Base-by-base conservation (phyloP, 2,888 invertebrate species). In the Liopterus haemorrhoidalis region DNA sequence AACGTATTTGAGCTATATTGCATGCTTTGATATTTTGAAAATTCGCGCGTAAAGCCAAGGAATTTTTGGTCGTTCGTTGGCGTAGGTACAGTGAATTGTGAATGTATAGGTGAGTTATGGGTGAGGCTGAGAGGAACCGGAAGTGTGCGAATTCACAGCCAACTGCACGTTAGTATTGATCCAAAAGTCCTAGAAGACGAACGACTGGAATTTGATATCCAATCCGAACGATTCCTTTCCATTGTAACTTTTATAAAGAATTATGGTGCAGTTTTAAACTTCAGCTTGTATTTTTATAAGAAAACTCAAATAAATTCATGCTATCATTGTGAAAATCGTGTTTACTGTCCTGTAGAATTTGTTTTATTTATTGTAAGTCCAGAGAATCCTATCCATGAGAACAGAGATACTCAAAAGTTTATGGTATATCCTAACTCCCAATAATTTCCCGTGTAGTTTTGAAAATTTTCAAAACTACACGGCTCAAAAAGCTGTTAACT, bases 201-300 rank as follows among this genome's bases (percentile, higher is more conserved):
- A 55, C 52, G 51, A 40, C 38, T 48, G 49, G 51, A 54, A 55
- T 54, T 54, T 52, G 55, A 55, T 54, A 53, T 53, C 52, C 45
- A 45, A 45, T 45, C 39, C 39, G 50, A 51, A 52, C 55, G 52
- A 55, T 55, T 55, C 49, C 51, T 43, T 36, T 36, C 48, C 39
- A 45, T 45, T 45, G 45, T 45, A 45, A 45, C 45, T 45, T 44
- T 45, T 45, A 45, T 38, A 45, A 45, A 45, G 45, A 45, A 32
- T 45, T 45, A 45, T 45, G 39, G 32, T 38, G 39, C 39, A 39
- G 45, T 45, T 45, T 45, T 45, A 45, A 45, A 45, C 45, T 45
- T 44, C 38, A 38, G 30, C 38, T 44, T 45, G 45, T 45, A 45
- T 45, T 45, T 45, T 45, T 45, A 45, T 45, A 39, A 38, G 45